Evolutionary conservation across 2,113 vertebrate species (phyloP).

Genomic region (Forbesichthys papilliferus): DNA sequence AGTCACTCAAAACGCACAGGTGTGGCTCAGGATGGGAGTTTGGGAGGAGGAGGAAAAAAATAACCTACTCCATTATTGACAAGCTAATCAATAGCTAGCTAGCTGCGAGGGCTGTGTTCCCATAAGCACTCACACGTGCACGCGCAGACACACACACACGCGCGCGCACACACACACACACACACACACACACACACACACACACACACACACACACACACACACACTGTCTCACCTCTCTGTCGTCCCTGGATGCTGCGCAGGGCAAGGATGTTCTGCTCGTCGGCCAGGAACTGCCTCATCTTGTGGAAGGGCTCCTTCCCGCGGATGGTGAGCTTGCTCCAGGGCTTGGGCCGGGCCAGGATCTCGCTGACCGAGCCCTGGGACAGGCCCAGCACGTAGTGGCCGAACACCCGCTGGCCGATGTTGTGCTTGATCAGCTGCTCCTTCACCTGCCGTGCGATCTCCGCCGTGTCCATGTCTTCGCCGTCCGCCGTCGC

Average conservation of each 20-base stretch:
- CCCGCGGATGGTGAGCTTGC: slow-evolving; percentile 93
- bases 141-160: slow-evolving; percentile 7
- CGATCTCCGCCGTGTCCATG: slow-evolving; percentile 95
- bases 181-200: neutral
- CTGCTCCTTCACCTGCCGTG: slow-evolving; percentile 96
- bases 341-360: slow-evolving; percentile 96
- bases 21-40: slow-evolving; percentile 62
- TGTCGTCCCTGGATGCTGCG: slow-evolving; percentile 96
- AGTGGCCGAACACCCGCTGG: slow-evolving; percentile 96
- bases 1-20: slow-evolving; percentile 67
- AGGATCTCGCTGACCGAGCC: slow-evolving; percentile 97
- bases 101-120: slow-evolving; percentile 42
- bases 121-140: slow-evolving; percentile 2
- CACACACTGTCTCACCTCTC: slow-evolving; percentile 84
- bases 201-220: slow-evolving; percentile 11
- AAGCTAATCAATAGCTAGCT: slow-evolving; percentile 61
- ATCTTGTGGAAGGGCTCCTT: slow-evolving; percentile 99
- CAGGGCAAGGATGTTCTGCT: slow-evolving; percentile 95
- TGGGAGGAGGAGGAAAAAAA: slow-evolving; percentile 58
- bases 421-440: slow-evolving; percentile 99
- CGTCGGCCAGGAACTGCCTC: slow-evolving; percentile 96
- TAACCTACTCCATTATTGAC: slow-evolving; percentile 62
- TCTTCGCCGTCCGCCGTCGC: slow-evolving; percentile 86
- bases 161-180: slow-evolving; percentile 26
- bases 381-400: slow-evolving; percentile 95